These are phyloP conservation scores for Corticium candelabrum DNA, from an alignment of 37 sponge, comb jelly and placozoan species.

Conservation along the genomic window DNA sequence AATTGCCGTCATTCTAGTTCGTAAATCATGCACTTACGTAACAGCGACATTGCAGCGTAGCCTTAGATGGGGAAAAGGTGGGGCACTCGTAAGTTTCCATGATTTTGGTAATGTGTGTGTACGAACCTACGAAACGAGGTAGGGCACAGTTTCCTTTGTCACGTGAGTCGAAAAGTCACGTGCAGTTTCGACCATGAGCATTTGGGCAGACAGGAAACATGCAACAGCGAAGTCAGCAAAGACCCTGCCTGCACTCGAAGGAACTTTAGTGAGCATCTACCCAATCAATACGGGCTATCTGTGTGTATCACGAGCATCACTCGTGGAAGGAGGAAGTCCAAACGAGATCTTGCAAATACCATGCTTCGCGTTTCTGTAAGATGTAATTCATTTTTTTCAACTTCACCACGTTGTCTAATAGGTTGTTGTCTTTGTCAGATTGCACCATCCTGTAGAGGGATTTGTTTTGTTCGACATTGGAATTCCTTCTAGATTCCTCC, in stretches of 20 bases:
- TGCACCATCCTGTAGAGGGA: slow-evolving; percentile 15
- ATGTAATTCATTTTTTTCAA: not conserved
- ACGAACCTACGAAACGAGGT: too few relatives aligned
- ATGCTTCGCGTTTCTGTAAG: not conserved
- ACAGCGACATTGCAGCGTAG: too few relatives aligned
- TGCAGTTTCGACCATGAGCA: too few relatives aligned
- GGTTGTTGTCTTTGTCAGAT: not conserved
- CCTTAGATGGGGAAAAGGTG: too few relatives aligned
- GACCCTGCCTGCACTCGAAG: not conserved
- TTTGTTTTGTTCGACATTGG: slow-evolving; percentile 51
- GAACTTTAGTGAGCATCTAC: not conserved
- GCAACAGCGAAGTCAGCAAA: too few relatives aligned
- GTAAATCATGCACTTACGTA: too few relatives aligned
- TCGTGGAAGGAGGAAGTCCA: not conserved
- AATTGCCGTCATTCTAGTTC: too few relatives aligned
- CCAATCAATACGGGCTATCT: not conserved
- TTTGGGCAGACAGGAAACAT: not conserved
- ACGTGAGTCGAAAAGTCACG: too few relatives aligned
- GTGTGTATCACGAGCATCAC: not conserved
- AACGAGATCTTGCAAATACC: not conserved
- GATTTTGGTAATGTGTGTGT: too few relatives aligned
- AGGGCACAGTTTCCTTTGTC: too few relatives aligned
- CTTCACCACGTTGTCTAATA: not conserved
- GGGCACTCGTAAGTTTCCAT: too few relatives aligned
- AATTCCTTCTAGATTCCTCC: slow-evolving; percentile 11